These are phyloP conservation scores for Leontocebus nigricollis DNA, from an alignment of 2,797 vertebrate genomes.

Conservation along the genomic window DNA sequence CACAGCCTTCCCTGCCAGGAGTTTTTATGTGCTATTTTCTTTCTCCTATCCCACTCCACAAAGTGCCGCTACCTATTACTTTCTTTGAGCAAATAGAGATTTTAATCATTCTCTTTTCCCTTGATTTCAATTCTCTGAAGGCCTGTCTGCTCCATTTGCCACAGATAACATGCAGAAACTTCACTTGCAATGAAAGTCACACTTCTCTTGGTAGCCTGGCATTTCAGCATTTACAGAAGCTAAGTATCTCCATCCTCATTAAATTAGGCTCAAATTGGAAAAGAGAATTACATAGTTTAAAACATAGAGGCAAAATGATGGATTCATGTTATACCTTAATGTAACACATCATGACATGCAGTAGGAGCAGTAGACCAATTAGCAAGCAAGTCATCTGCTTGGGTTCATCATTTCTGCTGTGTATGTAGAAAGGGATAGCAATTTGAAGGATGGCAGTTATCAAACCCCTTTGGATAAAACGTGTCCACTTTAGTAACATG, in stretches of 20 bases:
- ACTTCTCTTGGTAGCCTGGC: slow-evolving; percentile 33
- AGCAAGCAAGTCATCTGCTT: slow-evolving; percentile 42
- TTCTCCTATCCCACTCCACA: not conserved
- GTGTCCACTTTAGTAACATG: slow-evolving; percentile 57
- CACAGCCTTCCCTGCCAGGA: not conserved
- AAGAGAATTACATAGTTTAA: slow-evolving; percentile 64
- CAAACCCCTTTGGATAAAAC: not conserved
- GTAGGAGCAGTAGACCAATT: slow-evolving; percentile 58
- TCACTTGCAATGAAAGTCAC: slow-evolving; percentile 54
- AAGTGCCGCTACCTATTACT: slow-evolving; percentile 33
- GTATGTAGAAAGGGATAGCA: not conserved
- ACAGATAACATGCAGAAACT: slow-evolving; percentile 28
- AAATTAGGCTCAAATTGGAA: slow-evolving; percentile 61
- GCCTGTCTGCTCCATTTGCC: slow-evolving; percentile 36
- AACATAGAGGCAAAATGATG: slow-evolving; percentile 51
- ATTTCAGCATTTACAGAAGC: slow-evolving; percentile 48
- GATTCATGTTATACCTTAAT: slow-evolving; percentile 65
- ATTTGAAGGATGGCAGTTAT: slow-evolving; percentile 63
- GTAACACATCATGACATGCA: slow-evolving; percentile 20
- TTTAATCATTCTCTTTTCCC: slow-evolving; percentile 53
- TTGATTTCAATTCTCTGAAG: slow-evolving; percentile 58
- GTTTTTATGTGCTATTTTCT: not conserved
- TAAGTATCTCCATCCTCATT: slow-evolving; percentile 58
- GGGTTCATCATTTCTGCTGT: slow-evolving; percentile 47
- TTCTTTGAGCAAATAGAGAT: not conserved